These are phyloP conservation scores for Uloborus diversus DNA, from an alignment of 1,140 invertebrate genomes.

Conservation along the genomic window DNA sequence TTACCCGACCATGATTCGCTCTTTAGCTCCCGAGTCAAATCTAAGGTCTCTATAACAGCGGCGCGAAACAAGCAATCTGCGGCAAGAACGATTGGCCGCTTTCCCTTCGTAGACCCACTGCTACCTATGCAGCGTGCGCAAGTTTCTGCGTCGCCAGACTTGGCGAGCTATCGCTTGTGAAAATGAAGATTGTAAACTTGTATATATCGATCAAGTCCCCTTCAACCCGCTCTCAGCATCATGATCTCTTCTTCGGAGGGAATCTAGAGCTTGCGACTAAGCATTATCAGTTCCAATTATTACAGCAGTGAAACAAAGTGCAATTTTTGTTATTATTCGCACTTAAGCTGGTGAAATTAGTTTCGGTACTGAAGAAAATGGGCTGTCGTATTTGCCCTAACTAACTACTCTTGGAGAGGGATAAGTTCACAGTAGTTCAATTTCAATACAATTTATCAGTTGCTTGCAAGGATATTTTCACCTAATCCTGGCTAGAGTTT, in stretches of 20 bases:
- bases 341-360: too few species aligned
- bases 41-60: not conserved
- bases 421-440: too few species aligned
- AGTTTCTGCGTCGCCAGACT: not conserved
- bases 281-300: not conserved
- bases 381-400: too few species aligned
- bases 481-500: too few species aligned
- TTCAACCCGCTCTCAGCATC: not conserved
- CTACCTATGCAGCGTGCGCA: conserved; percentile 9
- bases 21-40: not conserved
- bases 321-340: too few species aligned
- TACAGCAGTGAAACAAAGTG: conserved; percentile 1
- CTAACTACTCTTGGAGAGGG: too few species aligned
- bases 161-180: not conserved
- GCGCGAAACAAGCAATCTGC: conserved; percentile 2
- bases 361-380: too few species aligned
- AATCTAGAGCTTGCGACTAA: too few species aligned
- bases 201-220: not conserved
- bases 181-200: not conserved
- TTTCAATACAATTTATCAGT: too few species aligned
- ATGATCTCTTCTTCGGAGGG: too few species aligned
- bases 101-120: conserved; percentile 11
- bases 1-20: conserved; percentile 17
- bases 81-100: conserved; percentile 11
- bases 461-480: too few species aligned